These are phyloP conservation scores for Baronia brevicornis DNA, from an alignment of 2,888 invertebrate species.

Conservation along the genomic window DNA sequence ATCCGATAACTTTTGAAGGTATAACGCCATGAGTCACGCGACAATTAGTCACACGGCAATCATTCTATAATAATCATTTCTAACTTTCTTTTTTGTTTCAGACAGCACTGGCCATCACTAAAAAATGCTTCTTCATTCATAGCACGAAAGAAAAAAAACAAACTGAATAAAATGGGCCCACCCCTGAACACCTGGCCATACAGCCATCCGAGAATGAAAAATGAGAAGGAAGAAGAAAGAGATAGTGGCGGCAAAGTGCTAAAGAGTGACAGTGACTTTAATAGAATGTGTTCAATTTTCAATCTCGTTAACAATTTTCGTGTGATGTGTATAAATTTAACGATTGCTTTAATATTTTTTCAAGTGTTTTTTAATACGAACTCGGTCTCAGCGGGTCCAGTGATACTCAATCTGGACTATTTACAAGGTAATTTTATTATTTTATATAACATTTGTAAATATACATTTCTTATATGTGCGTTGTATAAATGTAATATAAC, in stretches of 20 bases:
- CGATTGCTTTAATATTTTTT: conserved; percentile 42
- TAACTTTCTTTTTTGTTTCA: conserved; percentile 37
- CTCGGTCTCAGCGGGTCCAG: conserved; percentile 52
- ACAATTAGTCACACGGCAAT: conserved; percentile 17
- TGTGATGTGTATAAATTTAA: conserved; percentile 46
- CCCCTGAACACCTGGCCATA: conserved; percentile 53
- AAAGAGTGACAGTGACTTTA: conserved; percentile 27
- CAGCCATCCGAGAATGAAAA: conserved; percentile 29
- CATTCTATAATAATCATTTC: not conserved
- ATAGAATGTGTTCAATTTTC: conserved; percentile 35
- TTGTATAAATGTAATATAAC: too few relatives aligned
- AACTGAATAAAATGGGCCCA: conserved; percentile 47
- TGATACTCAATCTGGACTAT: conserved; percentile 59
- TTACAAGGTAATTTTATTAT: conserved; percentile 57
- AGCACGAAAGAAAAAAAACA: conserved; percentile 22
- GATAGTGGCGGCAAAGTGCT: conserved; percentile 23
- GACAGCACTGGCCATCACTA: conserved; percentile 21
- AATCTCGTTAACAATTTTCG: conserved; percentile 39
- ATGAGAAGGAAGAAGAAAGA: conserved; percentile 15
- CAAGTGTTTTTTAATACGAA: conserved; percentile 47
- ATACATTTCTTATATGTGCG: too few relatives aligned
- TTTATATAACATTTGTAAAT: too few relatives aligned
- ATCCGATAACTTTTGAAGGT: too few relatives aligned
- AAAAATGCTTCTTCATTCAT: conserved; percentile 36
- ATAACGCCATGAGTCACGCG: too few relatives aligned